A percentile compares a stretch with the other conserved stretches of the same genome.
phyloP scores from a whole-genome alignment of 2,113 vertebrate genomes.

The Pavo muticus region DNA sequence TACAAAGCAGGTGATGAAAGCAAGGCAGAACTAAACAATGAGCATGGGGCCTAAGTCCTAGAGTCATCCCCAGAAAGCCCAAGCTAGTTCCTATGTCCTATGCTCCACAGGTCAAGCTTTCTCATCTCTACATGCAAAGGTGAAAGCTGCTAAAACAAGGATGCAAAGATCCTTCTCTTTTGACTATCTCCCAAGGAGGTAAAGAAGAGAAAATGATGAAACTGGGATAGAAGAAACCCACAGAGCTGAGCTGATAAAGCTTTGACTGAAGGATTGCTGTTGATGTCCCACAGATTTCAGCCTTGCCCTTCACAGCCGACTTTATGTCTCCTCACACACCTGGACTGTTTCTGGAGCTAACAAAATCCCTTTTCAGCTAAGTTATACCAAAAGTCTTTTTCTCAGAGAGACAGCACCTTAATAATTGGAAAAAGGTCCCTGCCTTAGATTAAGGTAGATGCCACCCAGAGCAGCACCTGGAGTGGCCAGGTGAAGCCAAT shows the following conservation, averaged over 20 bases:
- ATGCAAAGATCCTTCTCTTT: neutral
- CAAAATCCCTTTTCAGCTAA: neutral
- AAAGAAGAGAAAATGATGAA: neutral
- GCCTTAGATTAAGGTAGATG: neutral
- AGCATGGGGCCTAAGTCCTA: neutral
- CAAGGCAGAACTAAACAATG: neutral
- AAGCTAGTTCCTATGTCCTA: neutral
- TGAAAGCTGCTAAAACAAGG: neutral
- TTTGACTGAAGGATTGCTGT: neutral
- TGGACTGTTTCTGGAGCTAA: neutral
- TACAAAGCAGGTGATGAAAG: neutral
- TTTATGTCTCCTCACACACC: neutral
- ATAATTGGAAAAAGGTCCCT: neutral
- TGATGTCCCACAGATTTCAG: fast-evolving
- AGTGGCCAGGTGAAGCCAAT: neutral
- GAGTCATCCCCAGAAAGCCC: neutral
- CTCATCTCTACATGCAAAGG: neutral
- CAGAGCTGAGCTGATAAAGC: neutral
- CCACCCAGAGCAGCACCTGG: neutral
- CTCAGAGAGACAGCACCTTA: neutral
- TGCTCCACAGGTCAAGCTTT: neutral
- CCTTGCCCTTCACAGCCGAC: neutral
- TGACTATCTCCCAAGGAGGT: neutral
- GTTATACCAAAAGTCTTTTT: neutral
- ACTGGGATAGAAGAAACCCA: neutral